phyloP scores from a whole-genome alignment of 2,888 invertebrate genomes.

The Oscheius sp. region DNA sequence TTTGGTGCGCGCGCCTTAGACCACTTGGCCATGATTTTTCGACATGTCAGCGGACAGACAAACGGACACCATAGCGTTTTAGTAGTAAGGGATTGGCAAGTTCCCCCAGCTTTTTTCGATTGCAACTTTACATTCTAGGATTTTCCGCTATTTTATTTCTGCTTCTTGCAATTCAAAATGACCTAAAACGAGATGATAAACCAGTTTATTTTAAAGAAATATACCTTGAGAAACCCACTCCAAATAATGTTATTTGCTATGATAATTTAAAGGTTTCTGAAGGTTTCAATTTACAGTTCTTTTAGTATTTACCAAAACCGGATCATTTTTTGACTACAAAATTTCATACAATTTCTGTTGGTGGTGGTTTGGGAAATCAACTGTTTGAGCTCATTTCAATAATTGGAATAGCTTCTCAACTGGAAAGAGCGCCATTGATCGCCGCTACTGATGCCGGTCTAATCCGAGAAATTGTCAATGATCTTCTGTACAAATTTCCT shows the following conservation, averaged over 20 bases:
- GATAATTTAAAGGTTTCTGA: neutral
- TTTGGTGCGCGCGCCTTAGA: no score
- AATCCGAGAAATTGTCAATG: neutral
- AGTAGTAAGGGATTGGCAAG: no score
- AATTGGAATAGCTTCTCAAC: conserved; percentile 24
- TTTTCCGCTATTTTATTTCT: no score
- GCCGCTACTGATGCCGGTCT: conserved; percentile 14
- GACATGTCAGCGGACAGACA: no score
- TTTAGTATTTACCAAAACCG: conserved; percentile 1
- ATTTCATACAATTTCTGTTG: conserved; percentile 9
- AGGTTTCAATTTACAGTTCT: neutral
- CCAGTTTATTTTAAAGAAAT: neutral
- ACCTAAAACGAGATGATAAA: neutral
- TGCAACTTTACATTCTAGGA: no score
- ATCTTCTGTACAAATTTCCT: conserved; percentile 1
- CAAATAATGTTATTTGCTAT: neutral
- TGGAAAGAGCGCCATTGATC: conserved; percentile 16
- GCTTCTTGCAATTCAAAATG: neutral
- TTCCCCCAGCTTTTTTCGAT: no score
- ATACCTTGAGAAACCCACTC: neutral
- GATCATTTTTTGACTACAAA: neutral
- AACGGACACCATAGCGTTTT: no score
- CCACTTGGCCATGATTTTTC: no score
- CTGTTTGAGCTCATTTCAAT: conserved; percentile 30
- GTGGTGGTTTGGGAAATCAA: conserved; percentile 31